A percentile compares a stretch with the other conserved stretches of the same genome.
These are phyloP conservation scores for Petrolisthes manimaculis DNA, from an alignment of 2,888 invertebrate species.

Conservation along the genomic window DNA sequence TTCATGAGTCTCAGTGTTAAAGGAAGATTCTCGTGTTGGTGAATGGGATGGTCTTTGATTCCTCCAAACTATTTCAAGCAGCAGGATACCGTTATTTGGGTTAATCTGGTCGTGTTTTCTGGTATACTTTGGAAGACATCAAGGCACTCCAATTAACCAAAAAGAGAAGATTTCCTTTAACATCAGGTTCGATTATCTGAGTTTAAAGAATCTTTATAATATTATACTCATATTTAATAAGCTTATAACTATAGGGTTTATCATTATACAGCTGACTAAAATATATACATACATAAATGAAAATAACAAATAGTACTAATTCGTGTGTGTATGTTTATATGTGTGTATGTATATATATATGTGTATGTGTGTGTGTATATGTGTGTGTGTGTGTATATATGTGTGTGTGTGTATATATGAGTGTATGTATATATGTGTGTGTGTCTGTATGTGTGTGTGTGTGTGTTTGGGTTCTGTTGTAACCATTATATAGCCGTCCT, in stretches of 20 bases:
- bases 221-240: no score
- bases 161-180: no score
- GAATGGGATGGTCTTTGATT: no score
- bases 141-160: no score
- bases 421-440: neutral
- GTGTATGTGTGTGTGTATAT: constrained; percentile 22
- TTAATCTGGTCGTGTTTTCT: no score
- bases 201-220: no score
- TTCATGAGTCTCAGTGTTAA: neutral
- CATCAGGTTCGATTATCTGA: no score
- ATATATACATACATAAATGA: neutral
- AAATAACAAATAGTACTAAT: neutral
- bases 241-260: no score
- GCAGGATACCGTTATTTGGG: no score
- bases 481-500: neutral
- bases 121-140: no score
- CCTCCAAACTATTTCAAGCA: no score
- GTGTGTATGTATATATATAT: constrained; percentile 10
- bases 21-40: neutral
- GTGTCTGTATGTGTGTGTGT: neutral
- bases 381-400: neutral
- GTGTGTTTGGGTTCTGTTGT: neutral
- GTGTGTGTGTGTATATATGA: neutral
- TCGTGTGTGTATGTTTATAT: neutral
- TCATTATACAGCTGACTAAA: no score